phyloP scores from a whole-genome alignment of 2,113 vertebrate genomes.

The Candoia aspera region DNA sequence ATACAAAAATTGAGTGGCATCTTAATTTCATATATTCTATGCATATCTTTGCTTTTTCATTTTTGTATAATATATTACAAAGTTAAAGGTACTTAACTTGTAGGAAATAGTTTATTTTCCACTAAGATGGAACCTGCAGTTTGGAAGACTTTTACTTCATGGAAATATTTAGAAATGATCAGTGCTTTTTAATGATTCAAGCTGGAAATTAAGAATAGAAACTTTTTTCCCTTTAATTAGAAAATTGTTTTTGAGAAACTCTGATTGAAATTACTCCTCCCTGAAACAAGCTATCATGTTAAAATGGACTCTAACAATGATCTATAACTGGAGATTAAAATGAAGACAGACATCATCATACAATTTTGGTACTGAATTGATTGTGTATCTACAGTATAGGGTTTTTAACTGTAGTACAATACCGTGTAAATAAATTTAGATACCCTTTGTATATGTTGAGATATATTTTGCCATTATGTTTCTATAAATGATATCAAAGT shows the following conservation, averaged over 20 bases:
- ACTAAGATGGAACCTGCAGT: background rate
- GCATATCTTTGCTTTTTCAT: background rate
- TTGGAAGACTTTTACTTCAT: background rate
- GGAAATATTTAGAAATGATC: background rate
- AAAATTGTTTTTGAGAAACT: too few relatives aligned
- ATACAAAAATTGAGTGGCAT: conserved; percentile 40
- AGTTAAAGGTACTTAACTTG: background rate
- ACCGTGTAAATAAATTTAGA: too few relatives aligned
- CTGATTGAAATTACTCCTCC: too few relatives aligned
- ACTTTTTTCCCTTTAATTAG: background rate
- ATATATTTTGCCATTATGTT: background rate
- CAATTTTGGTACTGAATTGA: too few relatives aligned
- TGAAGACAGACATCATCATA: too few relatives aligned
- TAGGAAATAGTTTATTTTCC: background rate
- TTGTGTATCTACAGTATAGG: too few relatives aligned
- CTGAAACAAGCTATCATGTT: background rate
- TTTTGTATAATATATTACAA: background rate
- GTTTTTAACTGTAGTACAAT: too few relatives aligned
- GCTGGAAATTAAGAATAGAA: background rate
- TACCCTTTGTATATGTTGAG: too few relatives aligned
- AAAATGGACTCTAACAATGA: background rate
- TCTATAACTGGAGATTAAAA: background rate
- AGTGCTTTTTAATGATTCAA: background rate
- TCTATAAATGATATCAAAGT: background rate
- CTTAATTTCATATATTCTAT: background rate